Base-by-base conservation (phyloP, 2,888 invertebrate species). In the Petrolisthes manimaculis region DNA sequence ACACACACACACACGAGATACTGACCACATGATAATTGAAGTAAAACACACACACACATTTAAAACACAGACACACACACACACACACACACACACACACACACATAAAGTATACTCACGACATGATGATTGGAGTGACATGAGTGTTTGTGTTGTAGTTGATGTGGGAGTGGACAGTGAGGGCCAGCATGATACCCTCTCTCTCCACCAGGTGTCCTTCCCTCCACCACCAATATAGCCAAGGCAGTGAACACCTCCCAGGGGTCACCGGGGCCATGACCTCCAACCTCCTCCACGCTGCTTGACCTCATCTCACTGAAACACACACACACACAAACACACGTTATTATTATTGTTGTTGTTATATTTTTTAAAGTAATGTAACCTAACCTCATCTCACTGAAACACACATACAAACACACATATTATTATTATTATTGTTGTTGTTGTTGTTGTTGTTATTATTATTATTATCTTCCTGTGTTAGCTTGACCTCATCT, bases 161-260 rank as follows among this genome's bases (percentile, higher is more conserved):
- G 88, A 55, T 89, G 86, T 21, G 87, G 90, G 12, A 90, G 85
- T 24, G 88, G 87, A 78, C 91, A 89, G 89, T 91, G 91, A 71
- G 91, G 90, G 14, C 91, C 91, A 24, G 90, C 89, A 75, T 91
- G 91, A 88, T 90, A 90, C 21, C 89, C 91, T 79, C 86, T 83
- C 78, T 91, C 89, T 5, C 91, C 91, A 92, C 94, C 94, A 84
- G 94, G 93, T 91, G 94, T 94, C 75, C 95, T 93, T 80, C 95
- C 94, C 92, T 95, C 94, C 91, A 95, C 93, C 91, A 95, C 94
- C 92, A 95, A 94, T 91, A 95, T 93, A 86, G 95, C 95, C 92
- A 95, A 93, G 93, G 95, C 94, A 91, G 94, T 92, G 91, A 94
- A 93, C 91, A 94, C 92, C 90, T 94, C 94, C 91, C 94, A 93